These are phyloP conservation scores for Pogona vitticeps DNA, from an alignment of 2,113 vertebrate species.

Conservation along the genomic window DNA sequence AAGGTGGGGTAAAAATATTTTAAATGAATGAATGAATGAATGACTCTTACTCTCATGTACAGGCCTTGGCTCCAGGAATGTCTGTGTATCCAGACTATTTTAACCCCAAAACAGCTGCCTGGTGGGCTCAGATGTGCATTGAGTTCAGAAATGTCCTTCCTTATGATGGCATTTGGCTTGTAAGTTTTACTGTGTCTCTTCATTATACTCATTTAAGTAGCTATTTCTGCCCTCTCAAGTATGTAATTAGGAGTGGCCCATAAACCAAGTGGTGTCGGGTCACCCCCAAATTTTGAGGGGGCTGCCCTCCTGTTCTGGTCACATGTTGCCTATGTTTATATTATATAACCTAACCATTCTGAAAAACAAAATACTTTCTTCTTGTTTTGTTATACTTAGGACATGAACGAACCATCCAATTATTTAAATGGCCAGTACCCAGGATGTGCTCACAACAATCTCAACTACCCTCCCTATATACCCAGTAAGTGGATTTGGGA, in stretches of 20 bases:
- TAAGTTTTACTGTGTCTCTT: slow-evolving; percentile 66
- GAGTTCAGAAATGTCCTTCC: slow-evolving; percentile 80
- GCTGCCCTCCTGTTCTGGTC: too few relatives aligned
- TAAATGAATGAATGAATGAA: too few relatives aligned
- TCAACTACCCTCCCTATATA: slow-evolving; percentile 85
- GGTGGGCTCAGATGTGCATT: slow-evolving; percentile 83
- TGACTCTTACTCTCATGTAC: slow-evolving; percentile 6
- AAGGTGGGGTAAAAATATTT: too few relatives aligned
- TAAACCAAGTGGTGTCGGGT: too few relatives aligned
- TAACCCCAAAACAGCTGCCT: slow-evolving; percentile 78
- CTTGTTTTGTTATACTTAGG: slow-evolving; percentile 71
- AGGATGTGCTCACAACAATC: slow-evolving; percentile 78
- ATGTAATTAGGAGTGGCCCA: too few relatives aligned
- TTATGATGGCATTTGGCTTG: slow-evolving; percentile 89
- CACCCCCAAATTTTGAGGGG: too few relatives aligned
- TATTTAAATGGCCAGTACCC: slow-evolving; percentile 79
- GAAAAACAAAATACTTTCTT: background rate
- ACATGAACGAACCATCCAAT: slow-evolving; percentile 89
- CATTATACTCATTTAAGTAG: background rate
- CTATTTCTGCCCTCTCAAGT: background rate
- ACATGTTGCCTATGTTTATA: too few relatives aligned
- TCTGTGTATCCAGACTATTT: slow-evolving; percentile 87
- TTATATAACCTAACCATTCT: background rate
- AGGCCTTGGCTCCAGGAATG: slow-evolving; percentile 83
- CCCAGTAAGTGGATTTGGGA: slow-evolving; percentile 77